Percentiles rank a stretch among this genome's conserved stretches.
Evolutionary conservation across 2,888 invertebrate genomes (phyloP).

Genomic region (Falcaria lacertinaria): DNA sequence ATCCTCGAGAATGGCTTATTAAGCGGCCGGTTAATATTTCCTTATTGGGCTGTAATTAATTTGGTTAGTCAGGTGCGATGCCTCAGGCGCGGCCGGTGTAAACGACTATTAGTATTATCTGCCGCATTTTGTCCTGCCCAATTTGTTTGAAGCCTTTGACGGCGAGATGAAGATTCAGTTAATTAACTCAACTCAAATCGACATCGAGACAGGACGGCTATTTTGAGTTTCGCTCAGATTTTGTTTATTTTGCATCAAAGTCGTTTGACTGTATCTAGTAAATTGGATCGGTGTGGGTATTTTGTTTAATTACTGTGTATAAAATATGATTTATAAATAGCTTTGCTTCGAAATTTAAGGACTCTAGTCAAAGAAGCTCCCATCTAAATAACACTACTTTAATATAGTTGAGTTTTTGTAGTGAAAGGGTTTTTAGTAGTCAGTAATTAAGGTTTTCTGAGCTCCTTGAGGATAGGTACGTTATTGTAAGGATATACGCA

Average conservation of each 20-base stretch:
- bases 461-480: too few species aligned
- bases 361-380: too few species aligned
- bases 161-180: slow-evolving; percentile 58
- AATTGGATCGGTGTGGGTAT: slow-evolving; percentile 18
- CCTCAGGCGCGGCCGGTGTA: slow-evolving; percentile 47
- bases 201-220: slow-evolving; percentile 30
- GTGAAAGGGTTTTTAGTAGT: too few species aligned
- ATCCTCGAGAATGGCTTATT: slow-evolving; percentile 75
- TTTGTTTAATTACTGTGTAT: slow-evolving; percentile 1
- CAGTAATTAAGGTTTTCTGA: too few species aligned
- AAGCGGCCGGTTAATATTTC: slow-evolving; percentile 77
- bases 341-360: neutral
- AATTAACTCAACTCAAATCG: slow-evolving; percentile 49
- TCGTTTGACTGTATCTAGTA: slow-evolving; percentile 13
- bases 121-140: slow-evolving; percentile 68
- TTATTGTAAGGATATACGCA: too few species aligned
- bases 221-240: slow-evolving; percentile 28
- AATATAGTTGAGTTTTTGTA: too few species aligned
- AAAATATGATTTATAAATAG: neutral
- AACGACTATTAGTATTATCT: slow-evolving; percentile 58
- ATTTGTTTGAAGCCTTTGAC: slow-evolving; percentile 76
- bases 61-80: slow-evolving; percentile 75
- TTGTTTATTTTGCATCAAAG: slow-evolving; percentile 23
- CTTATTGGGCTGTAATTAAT: slow-evolving; percentile 77
- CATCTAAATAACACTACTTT: too few species aligned